Conservation (phyloP, 2,113 vertebrate species). For the Lampris megalopsis region DNA sequence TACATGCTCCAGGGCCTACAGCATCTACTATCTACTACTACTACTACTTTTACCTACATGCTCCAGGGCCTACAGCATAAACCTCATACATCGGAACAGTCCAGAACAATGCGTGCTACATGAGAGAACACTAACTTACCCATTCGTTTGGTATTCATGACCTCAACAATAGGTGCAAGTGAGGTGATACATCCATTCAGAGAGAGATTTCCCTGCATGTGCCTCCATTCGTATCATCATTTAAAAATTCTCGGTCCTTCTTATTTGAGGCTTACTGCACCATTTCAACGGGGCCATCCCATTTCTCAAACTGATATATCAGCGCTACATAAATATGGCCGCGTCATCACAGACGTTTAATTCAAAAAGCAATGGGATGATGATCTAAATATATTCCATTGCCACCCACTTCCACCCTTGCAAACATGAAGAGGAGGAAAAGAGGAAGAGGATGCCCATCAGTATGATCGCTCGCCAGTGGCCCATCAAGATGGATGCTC, state of each 20-base stretch:
- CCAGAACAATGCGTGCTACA: background rate
- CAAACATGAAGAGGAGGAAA: background rate
- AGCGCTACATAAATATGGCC: background rate
- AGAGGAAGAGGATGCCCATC: slow-evolving; percentile 22
- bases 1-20: too few relatives aligned
- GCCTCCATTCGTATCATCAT: slow-evolving; percentile 7
- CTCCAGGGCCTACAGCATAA: too few relatives aligned
- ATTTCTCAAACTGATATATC: background rate
- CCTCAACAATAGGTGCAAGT: background rate
- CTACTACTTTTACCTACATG: too few relatives aligned
- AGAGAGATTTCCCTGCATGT: background rate
- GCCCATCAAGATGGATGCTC: slow-evolving; percentile 20
- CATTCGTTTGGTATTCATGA: background rate
- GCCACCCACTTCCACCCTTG: background rate
- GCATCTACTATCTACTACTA: too few relatives aligned
- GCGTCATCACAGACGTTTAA: background rate
- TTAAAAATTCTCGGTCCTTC: background rate
- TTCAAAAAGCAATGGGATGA: background rate
- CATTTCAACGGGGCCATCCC: background rate
- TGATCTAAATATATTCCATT: slow-evolving; percentile 48
- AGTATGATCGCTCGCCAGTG: slow-evolving; percentile 50
- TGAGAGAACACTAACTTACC: background rate
- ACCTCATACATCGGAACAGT: background rate
- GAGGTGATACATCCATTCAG: background rate
- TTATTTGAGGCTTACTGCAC: too few relatives aligned